These are phyloP conservation scores for Zosterops pallidus DNA, from an alignment of 2,113 vertebrate species.

Conservation along the genomic window DNA sequence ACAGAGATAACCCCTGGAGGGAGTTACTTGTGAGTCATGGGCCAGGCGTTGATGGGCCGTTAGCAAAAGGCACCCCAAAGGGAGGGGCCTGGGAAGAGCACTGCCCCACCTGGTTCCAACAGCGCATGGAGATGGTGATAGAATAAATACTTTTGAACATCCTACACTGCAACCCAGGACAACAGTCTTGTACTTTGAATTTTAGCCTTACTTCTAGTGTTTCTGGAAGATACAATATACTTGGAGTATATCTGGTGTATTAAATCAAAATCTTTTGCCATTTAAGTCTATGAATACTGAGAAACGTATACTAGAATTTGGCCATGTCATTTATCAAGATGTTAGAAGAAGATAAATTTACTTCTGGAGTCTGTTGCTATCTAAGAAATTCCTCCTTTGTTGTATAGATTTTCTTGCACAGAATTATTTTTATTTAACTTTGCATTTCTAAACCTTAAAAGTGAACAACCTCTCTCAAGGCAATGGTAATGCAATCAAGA, in stretches of 20 bases:
- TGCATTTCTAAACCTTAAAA: background rate
- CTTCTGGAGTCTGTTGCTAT: background rate
- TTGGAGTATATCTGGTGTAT: background rate
- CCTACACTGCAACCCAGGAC: no score
- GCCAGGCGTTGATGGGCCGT: no score
- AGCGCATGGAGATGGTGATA: no score
- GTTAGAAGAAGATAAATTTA: background rate
- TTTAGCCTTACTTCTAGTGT: background rate
- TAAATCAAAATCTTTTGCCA: background rate
- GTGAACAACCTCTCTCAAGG: background rate
- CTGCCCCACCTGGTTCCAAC: no score
- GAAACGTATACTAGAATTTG: background rate
- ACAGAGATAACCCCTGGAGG: no score
- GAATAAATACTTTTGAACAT: no score
- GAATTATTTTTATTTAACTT: background rate
- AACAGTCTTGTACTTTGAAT: background rate
- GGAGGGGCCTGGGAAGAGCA: no score
- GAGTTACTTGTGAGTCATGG: no score
- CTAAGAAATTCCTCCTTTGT: background rate
- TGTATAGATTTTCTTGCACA: background rate
- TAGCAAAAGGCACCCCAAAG: no score
- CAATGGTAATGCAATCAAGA: background rate
- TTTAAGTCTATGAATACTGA: background rate
- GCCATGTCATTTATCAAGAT: background rate
- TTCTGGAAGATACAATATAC: background rate